Evolutionary conservation across 2,113 vertebrate species (phyloP), one percentile per base, ranked within the genome.

Genomic region (Camelus bactrianus): DNA sequence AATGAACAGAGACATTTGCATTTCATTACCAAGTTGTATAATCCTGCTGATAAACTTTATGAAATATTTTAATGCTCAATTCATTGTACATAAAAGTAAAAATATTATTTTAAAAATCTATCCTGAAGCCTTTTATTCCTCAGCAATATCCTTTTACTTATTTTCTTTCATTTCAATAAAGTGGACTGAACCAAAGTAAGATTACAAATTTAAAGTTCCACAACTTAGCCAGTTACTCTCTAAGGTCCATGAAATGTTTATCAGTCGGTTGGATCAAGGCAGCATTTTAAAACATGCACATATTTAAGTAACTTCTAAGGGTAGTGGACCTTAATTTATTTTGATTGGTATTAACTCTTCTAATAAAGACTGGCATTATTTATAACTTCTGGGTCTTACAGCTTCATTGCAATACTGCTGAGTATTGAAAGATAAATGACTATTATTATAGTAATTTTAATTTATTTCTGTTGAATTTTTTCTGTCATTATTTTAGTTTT

Each of bases 1-100:
- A 98, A 98, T 98, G 98, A 98, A 98, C 1, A 54, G 96, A 91
- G 89, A 95, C 98, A 98, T 98, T 98, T 98, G 97, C 93, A 98
- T 98, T 98, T 98, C 97, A 98, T 98, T 98, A 98, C 14, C 97
- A 93, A 87, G 50, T 98, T 97, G 64, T 96, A 94, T 98, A 98
- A 98, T 98, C 98, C 98, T 95, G 73, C 84, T 98, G 93, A 97
- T 98, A 98, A 98, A 95, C 87, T 97, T 98, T 97, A 97, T 97
- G 93, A 96, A 98, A 98, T 97, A 97, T 94, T 98, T 98, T 98
- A 97, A 69, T 88, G 91, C 13, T 97, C 91, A 98, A 97, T 96
- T 98, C 95, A 95, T 84, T 98, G 87, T 48, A 97, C 72, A 97
- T 95, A 42, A 97, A 98, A 62, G 62, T 94, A 87, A 95, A 94